Conservation (phyloP, 2,113 vertebrate species). For the Pycnonotus jocosus region DNA sequence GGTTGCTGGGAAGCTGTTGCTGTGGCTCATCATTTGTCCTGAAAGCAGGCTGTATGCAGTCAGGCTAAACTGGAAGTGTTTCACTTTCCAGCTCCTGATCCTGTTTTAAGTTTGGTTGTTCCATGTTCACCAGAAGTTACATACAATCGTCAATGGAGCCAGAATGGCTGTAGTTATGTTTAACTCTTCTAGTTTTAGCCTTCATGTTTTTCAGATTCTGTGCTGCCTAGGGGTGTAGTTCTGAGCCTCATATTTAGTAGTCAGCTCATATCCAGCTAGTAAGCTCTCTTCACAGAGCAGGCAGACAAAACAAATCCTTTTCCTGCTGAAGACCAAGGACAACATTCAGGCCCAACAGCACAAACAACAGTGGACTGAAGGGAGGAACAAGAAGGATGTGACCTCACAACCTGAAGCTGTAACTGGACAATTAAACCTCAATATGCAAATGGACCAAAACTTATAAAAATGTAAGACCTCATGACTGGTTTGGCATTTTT, state of each 20-base stretch:
- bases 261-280: background rate
- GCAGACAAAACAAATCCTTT: background rate
- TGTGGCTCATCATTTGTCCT: background rate
- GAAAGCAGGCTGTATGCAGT: background rate
- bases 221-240: background rate
- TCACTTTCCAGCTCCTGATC: background rate
- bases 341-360: background rate
- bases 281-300: background rate
- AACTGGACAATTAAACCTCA: background rate
- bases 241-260: background rate
- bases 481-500: background rate
- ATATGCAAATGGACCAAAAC: background rate
- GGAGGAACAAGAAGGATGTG: background rate
- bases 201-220: background rate
- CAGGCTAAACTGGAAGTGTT: background rate
- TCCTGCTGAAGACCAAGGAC: background rate
- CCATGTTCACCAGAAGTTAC: background rate
- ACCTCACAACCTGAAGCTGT: background rate
- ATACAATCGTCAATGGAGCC: rapidly evolving
- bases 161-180: background rate
- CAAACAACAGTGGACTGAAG: background rate
- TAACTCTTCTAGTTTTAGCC: background rate
- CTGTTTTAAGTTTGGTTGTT: background rate
- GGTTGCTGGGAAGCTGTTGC: background rate
- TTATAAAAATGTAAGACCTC: background rate